Percentiles rank a stretch among this genome's conserved stretches.
These are phyloP conservation scores for Andrena fulva DNA, from an alignment of 2,888 invertebrate species.

Conservation along the genomic window DNA sequence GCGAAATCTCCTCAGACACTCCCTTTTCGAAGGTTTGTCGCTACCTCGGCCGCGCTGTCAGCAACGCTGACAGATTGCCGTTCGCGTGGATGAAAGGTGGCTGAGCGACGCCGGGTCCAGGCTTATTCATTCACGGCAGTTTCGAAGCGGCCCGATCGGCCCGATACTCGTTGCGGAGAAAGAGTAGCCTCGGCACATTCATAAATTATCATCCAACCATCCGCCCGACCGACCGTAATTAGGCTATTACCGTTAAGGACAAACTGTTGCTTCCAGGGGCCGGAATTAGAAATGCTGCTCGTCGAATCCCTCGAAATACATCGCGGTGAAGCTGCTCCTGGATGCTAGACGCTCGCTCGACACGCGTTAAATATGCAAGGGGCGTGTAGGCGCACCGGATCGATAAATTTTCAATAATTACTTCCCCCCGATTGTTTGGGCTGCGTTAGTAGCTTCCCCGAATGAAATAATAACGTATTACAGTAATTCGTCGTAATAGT, in stretches of 20 bases:
- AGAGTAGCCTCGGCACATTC: not conserved
- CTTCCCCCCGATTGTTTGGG: slow-evolving; percentile 4
- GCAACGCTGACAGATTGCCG: slow-evolving; percentile 59
- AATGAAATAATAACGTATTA: slow-evolving; percentile 10
- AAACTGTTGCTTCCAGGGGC: slow-evolving; percentile 41
- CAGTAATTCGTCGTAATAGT: no score
- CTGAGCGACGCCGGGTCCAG: not conserved
- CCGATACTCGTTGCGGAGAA: not conserved
- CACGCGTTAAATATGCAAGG: not conserved
- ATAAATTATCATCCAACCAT: slow-evolving; percentile 41
- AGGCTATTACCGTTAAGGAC: slow-evolving; percentile 33
- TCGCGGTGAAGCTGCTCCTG: not conserved
- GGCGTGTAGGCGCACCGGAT: not conserved
- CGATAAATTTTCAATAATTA: slow-evolving; percentile 19
- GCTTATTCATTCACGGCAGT: slow-evolving; percentile 21
- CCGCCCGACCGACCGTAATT: slow-evolving; percentile 30
- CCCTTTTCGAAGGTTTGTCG: slow-evolving; percentile 29
- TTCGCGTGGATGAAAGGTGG: slow-evolving; percentile 25
- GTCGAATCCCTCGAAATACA: not conserved
- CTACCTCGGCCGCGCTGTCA: slow-evolving; percentile 29
- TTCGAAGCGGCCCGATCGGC: not conserved
- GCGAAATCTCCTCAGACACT: slow-evolving; percentile 38
- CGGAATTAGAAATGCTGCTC: not conserved
- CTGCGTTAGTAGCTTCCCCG: not conserved
- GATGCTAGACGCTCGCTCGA: not conserved